phyloP scores from a whole-genome alignment of 2,888 invertebrate species.

The Lasioglossum morio region DNA sequence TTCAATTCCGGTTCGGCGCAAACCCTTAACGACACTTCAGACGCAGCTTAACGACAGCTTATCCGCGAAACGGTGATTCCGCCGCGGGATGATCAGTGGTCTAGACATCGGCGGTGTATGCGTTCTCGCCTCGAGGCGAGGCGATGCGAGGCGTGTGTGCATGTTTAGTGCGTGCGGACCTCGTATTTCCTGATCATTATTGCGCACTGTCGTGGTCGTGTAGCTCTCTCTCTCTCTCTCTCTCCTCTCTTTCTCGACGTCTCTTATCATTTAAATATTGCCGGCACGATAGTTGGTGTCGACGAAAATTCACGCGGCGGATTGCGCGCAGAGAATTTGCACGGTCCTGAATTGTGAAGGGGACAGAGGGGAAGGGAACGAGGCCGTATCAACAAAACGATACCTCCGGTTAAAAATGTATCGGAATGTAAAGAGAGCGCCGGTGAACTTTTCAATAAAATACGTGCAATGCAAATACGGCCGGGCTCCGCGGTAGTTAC shows the following conservation, averaged over 20 bases:
- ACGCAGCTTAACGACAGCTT: slow-evolving; percentile 19
- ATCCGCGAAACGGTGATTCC: slow-evolving; percentile 32
- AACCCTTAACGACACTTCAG: neutral
- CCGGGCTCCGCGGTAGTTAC: neutral
- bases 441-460: slow-evolving; percentile 51
- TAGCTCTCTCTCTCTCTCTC: neutral
- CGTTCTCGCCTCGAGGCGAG: slow-evolving; percentile 16
- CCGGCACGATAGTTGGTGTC: slow-evolving; percentile 59
- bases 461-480: slow-evolving; percentile 35
- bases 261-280: slow-evolving; percentile 71
- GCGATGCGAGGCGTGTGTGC: neutral
- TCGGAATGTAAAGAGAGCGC: slow-evolving; percentile 55
- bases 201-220: slow-evolving; percentile 46
- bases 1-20: slow-evolving; percentile 1
- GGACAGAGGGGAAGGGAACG: neutral
- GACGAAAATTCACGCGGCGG: slow-evolving; percentile 39
- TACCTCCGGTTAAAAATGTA: slow-evolving; percentile 60
- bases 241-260: neutral
- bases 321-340: slow-evolving; percentile 24
- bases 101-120: slow-evolving; percentile 23
- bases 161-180: slow-evolving; percentile 36
- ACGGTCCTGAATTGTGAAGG: neutral
- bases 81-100: slow-evolving; percentile 51
- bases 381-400: slow-evolving; percentile 43
- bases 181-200: slow-evolving; percentile 71